Evolutionary conservation across 2,113 vertebrate genomes (phyloP).

Genomic region (Nyctereutes procyonoides): DNA sequence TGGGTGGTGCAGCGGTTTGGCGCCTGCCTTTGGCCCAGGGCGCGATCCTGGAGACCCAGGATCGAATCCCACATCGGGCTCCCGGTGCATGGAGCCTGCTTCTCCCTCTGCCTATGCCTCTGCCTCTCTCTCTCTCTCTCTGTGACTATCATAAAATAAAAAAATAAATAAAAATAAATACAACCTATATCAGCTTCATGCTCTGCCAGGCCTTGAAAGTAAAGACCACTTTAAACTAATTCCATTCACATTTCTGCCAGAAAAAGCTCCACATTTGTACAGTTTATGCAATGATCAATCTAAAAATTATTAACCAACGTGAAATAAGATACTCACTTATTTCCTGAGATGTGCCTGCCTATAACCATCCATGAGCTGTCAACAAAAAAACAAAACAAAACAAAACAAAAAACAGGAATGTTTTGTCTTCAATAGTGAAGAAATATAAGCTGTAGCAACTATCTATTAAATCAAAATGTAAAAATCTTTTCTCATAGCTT

Average conservation of each 20-base stretch:
- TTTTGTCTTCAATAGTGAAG: conserved; percentile 76
- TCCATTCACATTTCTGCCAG: conserved; percentile 59
- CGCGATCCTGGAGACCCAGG: too few species aligned
- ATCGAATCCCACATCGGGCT: too few species aligned
- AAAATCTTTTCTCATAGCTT: conserved; percentile 48
- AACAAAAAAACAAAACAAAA: conserved; percentile 69
- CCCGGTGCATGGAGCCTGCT: too few species aligned
- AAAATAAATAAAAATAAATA: conserved; percentile 55
- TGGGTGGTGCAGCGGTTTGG: too few species aligned
- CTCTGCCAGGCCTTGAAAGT: conserved; percentile 26
- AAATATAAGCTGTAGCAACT: conserved; percentile 77
- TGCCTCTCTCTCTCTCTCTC: too few species aligned
- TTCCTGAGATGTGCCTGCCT: conserved; percentile 75
- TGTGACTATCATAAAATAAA: too few species aligned
- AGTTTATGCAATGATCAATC: conserved; percentile 26
- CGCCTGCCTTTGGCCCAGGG: too few species aligned
- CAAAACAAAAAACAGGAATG: conserved; percentile 81
- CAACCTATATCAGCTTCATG: not conserved
- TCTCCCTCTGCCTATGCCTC: too few species aligned
- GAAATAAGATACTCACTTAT: conserved; percentile 76
- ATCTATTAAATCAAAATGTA: conserved; percentile 81
- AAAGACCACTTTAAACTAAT: conserved; percentile 73
- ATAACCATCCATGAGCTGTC: conserved; percentile 84
- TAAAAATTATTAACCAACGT: conserved; percentile 46
- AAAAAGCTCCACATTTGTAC: conserved; percentile 30